phyloP scores from a whole-genome alignment of 2,888 invertebrate species.

The Dione juno region DNA sequence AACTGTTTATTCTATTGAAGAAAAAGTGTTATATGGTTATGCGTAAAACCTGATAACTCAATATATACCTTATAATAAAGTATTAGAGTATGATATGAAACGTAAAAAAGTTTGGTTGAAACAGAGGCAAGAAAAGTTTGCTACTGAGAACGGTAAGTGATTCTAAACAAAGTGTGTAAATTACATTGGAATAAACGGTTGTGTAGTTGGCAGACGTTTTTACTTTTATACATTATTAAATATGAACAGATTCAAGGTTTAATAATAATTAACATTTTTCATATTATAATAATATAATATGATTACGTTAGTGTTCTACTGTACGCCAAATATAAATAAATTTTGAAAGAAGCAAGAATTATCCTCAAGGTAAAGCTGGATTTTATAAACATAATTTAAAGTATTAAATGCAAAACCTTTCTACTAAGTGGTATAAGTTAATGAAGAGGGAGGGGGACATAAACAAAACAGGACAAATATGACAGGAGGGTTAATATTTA shows the following conservation, averaged over 20 bases:
- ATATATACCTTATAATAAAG: slow-evolving; percentile 33
- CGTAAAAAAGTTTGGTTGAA: slow-evolving; percentile 20
- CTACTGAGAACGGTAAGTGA: slow-evolving; percentile 28
- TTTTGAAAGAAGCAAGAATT: not conserved
- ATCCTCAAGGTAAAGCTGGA: not conserved
- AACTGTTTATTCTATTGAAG: slow-evolving; percentile 42
- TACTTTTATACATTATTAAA: not conserved
- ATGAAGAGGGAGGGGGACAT: slow-evolving; percentile 8
- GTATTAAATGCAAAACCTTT: not conserved
- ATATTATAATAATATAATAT: not conserved
- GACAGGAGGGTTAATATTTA: slow-evolving; percentile 14
- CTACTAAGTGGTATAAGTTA: not conserved
- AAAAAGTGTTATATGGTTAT: slow-evolving; percentile 42
- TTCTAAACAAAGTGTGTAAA: slow-evolving; percentile 16
- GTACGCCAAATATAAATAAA: not conserved
- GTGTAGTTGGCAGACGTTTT: not conserved
- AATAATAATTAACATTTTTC: not conserved
- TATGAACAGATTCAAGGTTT: not conserved
- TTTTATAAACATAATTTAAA: not conserved
- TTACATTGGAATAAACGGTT: not conserved
- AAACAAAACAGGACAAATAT: slow-evolving; percentile 30
- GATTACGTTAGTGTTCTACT: not conserved
- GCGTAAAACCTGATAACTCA: slow-evolving; percentile 21
- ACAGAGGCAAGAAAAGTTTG: slow-evolving; percentile 30
- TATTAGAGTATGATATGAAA: slow-evolving; percentile 33